Conservation (phyloP, 2,113 vertebrate genomes). For the rat (Rattus norvegicus) region DNA sequence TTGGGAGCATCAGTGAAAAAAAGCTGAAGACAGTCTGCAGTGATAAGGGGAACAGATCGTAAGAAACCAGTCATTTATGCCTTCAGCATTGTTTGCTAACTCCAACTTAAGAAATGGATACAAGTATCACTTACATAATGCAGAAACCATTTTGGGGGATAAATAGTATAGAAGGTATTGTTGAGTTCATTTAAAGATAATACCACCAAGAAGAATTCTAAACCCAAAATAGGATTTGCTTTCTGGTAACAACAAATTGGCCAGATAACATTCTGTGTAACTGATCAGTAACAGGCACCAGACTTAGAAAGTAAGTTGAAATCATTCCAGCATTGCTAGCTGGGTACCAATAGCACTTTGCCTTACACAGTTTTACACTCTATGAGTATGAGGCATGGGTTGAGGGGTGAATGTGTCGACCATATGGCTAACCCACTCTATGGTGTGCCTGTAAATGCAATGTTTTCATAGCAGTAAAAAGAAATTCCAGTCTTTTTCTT, state of each 20-base stretch:
- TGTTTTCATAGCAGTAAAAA: slow-evolving; percentile 49
- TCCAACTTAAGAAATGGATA: neutral
- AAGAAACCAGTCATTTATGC: neutral
- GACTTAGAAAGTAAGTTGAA: neutral
- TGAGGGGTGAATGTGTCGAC: neutral
- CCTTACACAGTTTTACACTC: neutral
- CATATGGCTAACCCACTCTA: slow-evolving; percentile 7
- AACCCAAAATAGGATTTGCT: neutral
- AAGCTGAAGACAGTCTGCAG: neutral
- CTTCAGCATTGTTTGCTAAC: neutral
- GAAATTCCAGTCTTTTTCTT: neutral
- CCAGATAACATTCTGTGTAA: neutral
- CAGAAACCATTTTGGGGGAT: neutral
- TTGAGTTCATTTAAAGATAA: neutral
- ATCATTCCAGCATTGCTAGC: slow-evolving; percentile 16
- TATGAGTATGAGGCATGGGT: neutral
- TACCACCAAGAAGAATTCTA: neutral
- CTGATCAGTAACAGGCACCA: neutral
- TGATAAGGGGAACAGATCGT: neutral
- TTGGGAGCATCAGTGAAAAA: neutral
- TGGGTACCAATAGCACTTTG: neutral
- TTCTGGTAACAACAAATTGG: neutral
- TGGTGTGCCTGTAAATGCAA: slow-evolving; percentile 27
- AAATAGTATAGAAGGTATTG: neutral
- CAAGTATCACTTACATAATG: neutral